Base-by-base conservation (phyloP, 2,113 vertebrate species). In the Ptychochromis oligacanthus region DNA sequence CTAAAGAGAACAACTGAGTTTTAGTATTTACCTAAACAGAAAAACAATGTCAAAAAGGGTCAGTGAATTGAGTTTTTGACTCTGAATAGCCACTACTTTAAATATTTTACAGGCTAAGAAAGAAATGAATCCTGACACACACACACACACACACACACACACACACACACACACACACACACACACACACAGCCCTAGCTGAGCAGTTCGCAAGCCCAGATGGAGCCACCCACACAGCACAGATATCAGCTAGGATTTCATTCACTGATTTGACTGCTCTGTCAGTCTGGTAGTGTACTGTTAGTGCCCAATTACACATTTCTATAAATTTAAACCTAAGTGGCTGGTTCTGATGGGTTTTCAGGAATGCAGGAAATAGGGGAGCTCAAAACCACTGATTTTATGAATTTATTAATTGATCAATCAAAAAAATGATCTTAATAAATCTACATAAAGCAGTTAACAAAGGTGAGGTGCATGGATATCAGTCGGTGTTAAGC, bases 161-260 rank as follows among this genome's bases (percentile, higher is more conserved):
- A 24, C 34, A 55, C 31, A 57, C 43, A 43, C 13, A 24, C 24
- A 64, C 31, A 38, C 52, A 64, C 59, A 60, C 49, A 72, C 0
- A 40, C 58, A 80, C 8, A 61, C 81, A 61, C 36, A 77, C 61
- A 59, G 18, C 31, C 61, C 18, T 10, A 70, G 72, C 40, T 65
- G 64, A 92, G 75, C 91, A 93, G 90, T 91, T 93, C 86, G 86
- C 77, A 75, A 91, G 70, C 59, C 87, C 89, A 93, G 86, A 92
- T 92, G 90, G 92, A 88, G 87, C 85, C 93, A 91, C 93, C 90
- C 92, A 94, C 91, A 77, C 59, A 85, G 90, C 56, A 77, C 46
- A 82, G 83, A 84, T 46, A 78, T 55, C 58, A 85, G 77, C 67
- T 89, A 70, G 80, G 36, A 76, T 91, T 91, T 92, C 88, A 92